Conservation (phyloP, 2,888 invertebrate genomes). For the Cerastoderma edule region DNA sequence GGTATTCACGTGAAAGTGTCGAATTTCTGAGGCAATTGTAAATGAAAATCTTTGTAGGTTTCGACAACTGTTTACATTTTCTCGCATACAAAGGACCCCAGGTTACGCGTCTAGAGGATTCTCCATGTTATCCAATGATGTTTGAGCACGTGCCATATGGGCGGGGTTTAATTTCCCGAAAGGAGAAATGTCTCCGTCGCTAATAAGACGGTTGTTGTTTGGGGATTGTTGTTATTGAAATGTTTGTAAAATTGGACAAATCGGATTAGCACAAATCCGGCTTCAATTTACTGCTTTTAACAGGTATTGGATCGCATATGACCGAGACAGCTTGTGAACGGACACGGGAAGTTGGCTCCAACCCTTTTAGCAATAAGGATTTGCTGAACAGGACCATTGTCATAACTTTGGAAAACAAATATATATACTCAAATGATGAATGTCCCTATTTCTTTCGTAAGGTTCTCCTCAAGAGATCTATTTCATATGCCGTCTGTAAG, state of each 20-base stretch:
- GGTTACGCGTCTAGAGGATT: not conserved
- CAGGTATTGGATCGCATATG: not conserved
- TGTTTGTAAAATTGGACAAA: constrained; percentile 5
- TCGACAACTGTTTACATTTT: constrained; percentile 46
- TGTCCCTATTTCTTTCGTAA: no score
- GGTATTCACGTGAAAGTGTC: constrained; percentile 66
- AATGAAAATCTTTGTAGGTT: constrained; percentile 57
- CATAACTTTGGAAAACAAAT: no score
- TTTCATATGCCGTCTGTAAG: no score
- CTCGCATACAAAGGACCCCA: constrained; percentile 18
- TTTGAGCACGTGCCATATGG: constrained; percentile 49
- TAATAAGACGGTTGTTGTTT: no score
- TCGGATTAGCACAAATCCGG: not conserved
- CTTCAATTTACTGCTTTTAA: constrained; percentile 9
- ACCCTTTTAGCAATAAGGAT: no score
- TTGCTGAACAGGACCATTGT: no score
- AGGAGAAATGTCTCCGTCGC: no score
- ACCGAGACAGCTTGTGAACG: not conserved
- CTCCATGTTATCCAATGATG: constrained; percentile 27
- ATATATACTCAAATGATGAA: no score
- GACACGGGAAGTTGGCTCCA: not conserved
- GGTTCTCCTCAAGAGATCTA: no score
- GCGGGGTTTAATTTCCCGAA: constrained; percentile 14
- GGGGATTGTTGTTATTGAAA: no score
- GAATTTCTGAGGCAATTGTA: constrained; percentile 64